Conservation (phyloP, 2,797 vertebrate genomes). For the Apodemus agrarius region DNA sequence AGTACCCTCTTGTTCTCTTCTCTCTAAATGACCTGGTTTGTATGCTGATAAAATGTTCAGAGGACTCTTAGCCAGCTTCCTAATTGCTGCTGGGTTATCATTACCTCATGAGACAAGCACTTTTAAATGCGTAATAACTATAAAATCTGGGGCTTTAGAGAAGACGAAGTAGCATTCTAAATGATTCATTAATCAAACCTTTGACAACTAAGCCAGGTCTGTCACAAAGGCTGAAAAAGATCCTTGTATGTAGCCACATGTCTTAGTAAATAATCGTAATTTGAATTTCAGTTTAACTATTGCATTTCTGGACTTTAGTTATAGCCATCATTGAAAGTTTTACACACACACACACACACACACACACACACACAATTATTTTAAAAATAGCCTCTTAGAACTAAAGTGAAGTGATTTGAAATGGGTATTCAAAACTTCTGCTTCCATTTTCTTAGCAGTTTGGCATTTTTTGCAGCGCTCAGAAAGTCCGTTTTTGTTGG, state of each 20-base stretch:
- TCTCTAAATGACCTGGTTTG: slow-evolving; percentile 27
- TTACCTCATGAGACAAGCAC: neutral
- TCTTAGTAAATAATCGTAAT: slow-evolving; percentile 6
- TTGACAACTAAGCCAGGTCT: slow-evolving; percentile 8
- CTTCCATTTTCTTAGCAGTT: neutral
- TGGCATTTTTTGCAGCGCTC: neutral
- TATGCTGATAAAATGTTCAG: slow-evolving; percentile 37
- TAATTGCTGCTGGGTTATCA: neutral
- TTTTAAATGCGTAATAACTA: slow-evolving; percentile 38
- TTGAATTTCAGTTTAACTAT: slow-evolving; percentile 12
- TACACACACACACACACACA: too few relatives aligned
- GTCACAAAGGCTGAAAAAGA: neutral
- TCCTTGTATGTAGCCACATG: neutral
- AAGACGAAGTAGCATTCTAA: neutral
- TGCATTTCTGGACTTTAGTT: slow-evolving; percentile 26
- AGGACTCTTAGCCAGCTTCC: slow-evolving; percentile 36
- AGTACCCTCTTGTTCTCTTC: slow-evolving; percentile 31
- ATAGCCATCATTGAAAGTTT: neutral
- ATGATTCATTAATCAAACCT: slow-evolving; percentile 41
- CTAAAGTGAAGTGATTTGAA: slow-evolving; percentile 6
- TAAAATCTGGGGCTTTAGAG: slow-evolving; percentile 42
- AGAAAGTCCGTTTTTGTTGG: neutral
- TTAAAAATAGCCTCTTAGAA: neutral
- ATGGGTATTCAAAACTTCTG: neutral
- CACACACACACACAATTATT: too few relatives aligned